Evolutionary conservation across 1,140 invertebrate species (phyloP).

Genomic region (Brachionus plicatilis): DNA sequence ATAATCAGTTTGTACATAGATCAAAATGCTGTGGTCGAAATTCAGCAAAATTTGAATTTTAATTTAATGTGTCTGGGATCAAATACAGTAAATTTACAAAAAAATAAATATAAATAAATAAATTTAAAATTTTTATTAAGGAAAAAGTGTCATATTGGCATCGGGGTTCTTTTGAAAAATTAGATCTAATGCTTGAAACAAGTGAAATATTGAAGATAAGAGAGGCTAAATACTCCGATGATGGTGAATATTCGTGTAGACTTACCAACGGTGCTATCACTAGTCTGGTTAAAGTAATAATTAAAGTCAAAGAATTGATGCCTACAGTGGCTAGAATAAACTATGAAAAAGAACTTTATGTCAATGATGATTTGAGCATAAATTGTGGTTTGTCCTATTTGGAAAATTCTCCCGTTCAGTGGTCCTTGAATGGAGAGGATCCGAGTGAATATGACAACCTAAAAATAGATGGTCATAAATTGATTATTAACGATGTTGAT

Average conservation of each 20-base stretch:
- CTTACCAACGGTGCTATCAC: neutral
- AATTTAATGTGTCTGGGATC: neutral
- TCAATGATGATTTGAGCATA: neutral
- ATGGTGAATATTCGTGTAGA: neutral
- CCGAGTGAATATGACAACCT: neutral
- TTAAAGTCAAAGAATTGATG: neutral
- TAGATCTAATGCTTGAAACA: neutral
- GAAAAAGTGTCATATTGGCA: neutral
- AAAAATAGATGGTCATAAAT: neutral
- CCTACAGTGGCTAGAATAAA: neutral
- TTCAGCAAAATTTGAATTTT: neutral
- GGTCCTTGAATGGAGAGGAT: neutral
- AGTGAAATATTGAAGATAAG: neutral
- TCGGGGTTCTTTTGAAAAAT: neutral
- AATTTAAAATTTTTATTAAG: neutral
- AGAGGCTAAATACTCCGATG: neutral
- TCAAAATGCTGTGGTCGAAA: neutral
- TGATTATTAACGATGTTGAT: neutral
- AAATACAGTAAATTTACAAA: neutral
- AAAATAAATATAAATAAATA: neutral
- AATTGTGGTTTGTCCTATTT: neutral
- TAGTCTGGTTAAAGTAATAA: neutral
- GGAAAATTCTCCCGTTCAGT: constrained; percentile 8
- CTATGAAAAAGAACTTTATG: neutral
- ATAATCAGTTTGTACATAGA: neutral